Conservation (phyloP, 92 coral and sea anemone species). For the Micromussa lordhowensis region DNA sequence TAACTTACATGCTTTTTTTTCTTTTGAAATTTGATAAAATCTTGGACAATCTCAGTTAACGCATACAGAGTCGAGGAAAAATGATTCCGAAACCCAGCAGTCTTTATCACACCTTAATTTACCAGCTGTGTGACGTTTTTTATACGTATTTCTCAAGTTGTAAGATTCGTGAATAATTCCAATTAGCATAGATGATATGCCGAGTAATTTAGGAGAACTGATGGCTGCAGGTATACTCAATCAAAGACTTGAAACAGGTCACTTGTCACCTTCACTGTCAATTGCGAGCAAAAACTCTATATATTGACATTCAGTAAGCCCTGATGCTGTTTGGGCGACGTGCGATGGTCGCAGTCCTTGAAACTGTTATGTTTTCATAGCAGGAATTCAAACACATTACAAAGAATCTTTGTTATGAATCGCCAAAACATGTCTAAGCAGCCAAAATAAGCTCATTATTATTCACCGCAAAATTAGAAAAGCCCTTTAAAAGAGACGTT, state of each 20-base stretch:
- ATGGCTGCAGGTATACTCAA: background rate
- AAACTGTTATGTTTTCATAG: conserved; percentile 16
- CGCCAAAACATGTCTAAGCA: background rate
- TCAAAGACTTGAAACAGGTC: background rate
- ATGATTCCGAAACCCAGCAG: background rate
- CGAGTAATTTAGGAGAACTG: background rate
- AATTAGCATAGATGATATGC: background rate
- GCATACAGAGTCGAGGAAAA: background rate
- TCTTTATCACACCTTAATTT: background rate
- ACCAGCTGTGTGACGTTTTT: background rate
- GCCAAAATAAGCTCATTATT: conserved; percentile 4
- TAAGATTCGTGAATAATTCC: background rate
- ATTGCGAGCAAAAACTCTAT: background rate
- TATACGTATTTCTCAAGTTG: background rate
- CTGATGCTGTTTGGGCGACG: background rate
- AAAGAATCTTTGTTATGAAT: background rate
- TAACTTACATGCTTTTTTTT: background rate
- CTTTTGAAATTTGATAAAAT: background rate
- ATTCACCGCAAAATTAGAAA: conserved; percentile 1
- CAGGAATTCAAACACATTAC: conserved; percentile 14
- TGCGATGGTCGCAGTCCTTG: background rate
- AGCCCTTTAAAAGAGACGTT: background rate
- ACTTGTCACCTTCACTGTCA: too few species aligned
- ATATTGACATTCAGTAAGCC: background rate
- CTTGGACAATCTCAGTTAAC: background rate